Percentiles rank a stretch among this genome's conserved stretches.
Conservation (phyloP, 1,140 invertebrate species). For the Zaprionus lachaisei region DNA sequence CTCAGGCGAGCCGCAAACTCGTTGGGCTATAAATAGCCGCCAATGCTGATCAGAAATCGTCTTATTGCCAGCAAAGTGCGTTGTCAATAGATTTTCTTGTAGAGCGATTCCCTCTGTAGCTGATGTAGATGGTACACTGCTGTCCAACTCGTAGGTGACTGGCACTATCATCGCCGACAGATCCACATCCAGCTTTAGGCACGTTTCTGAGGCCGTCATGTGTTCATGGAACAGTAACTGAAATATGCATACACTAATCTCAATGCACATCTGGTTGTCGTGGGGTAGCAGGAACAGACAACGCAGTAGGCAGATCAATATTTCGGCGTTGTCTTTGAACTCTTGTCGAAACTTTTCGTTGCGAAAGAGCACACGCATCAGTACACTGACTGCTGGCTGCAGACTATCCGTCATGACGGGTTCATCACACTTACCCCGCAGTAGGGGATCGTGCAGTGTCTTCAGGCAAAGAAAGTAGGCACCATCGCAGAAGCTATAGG, state of each 20-base stretch:
- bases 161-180: constrained; percentile 53
- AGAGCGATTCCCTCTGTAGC: constrained; percentile 24
- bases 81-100: constrained; percentile 19
- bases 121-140: not conserved
- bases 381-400: constrained; percentile 62
- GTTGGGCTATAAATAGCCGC: constrained; percentile 50
- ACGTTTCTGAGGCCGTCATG: constrained; percentile 33
- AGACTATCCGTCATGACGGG: constrained; percentile 50
- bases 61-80: constrained; percentile 32
- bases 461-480: constrained; percentile 32
- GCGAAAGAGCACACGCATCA: constrained; percentile 57
- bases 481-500: constrained; percentile 26
- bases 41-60: constrained; percentile 41
- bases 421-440: not conserved
- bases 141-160: constrained; percentile 30
- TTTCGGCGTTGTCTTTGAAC: constrained; percentile 41
- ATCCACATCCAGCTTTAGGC: constrained; percentile 34
- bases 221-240: constrained; percentile 54
- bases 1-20: constrained; percentile 4
- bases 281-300: constrained; percentile 47
- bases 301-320: constrained; percentile 57
- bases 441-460: constrained; percentile 44
- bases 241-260: constrained; percentile 62
- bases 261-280: constrained; percentile 39
- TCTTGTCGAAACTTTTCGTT: constrained; percentile 39